Percentiles rank a stretch among this genome's conserved stretches.
phyloP scores from a whole-genome alignment of 2,797 vertebrate genomes.

The Tokudaia muenninki region DNA sequence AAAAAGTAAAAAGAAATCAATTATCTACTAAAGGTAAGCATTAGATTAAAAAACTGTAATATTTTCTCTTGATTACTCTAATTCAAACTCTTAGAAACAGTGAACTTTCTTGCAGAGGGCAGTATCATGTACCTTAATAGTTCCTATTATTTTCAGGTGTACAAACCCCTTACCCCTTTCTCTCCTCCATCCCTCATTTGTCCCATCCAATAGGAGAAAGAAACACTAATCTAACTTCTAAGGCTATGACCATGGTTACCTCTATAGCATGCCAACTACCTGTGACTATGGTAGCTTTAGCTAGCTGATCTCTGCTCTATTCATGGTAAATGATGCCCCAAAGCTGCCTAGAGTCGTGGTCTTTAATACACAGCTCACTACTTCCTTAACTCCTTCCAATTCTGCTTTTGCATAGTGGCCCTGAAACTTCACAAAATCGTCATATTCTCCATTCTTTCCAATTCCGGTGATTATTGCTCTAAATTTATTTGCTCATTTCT shows the following conservation, averaged over 20 bases:
- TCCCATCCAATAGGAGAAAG: not conserved
- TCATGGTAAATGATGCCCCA: not conserved
- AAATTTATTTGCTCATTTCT: not conserved
- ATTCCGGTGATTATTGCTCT: not conserved
- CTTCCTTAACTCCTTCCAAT: not conserved
- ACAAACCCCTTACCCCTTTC: not conserved
- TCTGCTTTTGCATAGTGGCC: not conserved
- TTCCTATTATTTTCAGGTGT: not conserved
- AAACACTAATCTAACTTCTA: not conserved
- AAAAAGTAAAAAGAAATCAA: not conserved
- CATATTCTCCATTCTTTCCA: not conserved
- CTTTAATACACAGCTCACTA: not conserved
- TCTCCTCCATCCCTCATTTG: not conserved
- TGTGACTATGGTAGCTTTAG: not conserved
- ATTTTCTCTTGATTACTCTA: not conserved
- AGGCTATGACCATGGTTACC: not conserved
- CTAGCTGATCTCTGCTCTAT: not conserved
- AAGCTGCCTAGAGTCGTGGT: not conserved
- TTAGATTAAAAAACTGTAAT: not conserved
- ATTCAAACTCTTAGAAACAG: not conserved
- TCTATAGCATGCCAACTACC: not conserved
- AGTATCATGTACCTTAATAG: not conserved
- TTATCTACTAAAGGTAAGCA: constrained; percentile 17
- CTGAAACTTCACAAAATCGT: not conserved
- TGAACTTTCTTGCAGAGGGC: not conserved